phyloP scores from a whole-genome alignment of 1,140 invertebrate genomes.

The Drosophila neocordata region DNA sequence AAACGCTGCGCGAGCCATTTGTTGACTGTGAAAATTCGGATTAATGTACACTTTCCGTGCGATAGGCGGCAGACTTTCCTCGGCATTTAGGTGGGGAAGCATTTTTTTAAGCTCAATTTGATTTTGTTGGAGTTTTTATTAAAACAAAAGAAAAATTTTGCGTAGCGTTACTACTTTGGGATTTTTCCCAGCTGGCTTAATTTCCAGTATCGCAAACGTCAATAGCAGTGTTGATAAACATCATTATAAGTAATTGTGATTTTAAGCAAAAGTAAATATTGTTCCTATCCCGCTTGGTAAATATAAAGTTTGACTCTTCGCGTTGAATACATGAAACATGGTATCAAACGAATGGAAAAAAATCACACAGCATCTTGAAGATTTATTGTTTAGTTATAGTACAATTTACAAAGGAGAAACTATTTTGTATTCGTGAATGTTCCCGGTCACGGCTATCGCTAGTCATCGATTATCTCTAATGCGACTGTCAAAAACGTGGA shows the following conservation, averaged over 20 bases:
- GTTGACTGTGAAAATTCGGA: slow-evolving; percentile 57
- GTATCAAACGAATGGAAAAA: too few species aligned
- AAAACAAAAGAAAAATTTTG: neutral
- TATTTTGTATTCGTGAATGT: too few species aligned
- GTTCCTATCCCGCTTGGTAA: neutral
- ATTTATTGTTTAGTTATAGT: too few species aligned
- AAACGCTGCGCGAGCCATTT: neutral
- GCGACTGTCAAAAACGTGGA: neutral
- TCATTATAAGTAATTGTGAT: neutral
- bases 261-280: too few species aligned
- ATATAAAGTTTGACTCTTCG: too few species aligned
- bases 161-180: neutral
- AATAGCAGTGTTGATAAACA: neutral
- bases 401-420: too few species aligned
- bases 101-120: slow-evolving; percentile 31
- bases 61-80: slow-evolving; percentile 48
- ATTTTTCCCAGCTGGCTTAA: neutral
- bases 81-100: slow-evolving; percentile 59
- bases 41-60: slow-evolving; percentile 71
- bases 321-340: too few species aligned
- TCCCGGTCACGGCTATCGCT: neutral
- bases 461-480: neutral
- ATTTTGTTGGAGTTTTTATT: neutral
- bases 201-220: neutral
- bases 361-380: too few species aligned